Evolutionary conservation across 2,113 vertebrate genomes (phyloP).

Genomic region (Sitta europaea): DNA sequence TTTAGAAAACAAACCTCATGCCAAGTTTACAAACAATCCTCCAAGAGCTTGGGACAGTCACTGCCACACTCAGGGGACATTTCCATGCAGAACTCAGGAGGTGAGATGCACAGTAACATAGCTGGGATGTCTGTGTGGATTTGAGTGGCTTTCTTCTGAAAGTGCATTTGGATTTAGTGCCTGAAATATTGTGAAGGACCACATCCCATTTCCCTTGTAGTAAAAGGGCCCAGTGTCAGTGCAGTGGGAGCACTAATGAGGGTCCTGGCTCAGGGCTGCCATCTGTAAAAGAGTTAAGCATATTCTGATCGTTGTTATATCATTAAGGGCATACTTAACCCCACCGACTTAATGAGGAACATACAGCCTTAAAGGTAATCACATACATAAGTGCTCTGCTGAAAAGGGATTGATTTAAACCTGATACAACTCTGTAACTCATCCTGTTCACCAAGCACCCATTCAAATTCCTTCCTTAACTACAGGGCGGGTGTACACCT

Average conservation of each 20-base stretch:
- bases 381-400: background rate
- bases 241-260: background rate
- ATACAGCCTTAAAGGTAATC: constrained; percentile 30
- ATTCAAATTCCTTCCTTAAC: background rate
- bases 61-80: background rate
- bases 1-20: background rate
- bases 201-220: background rate
- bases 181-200: background rate
- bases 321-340: constrained; percentile 8
- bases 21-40: background rate
- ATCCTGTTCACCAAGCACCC: background rate
- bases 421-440: background rate
- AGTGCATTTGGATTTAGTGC: background rate
- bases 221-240: background rate
- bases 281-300: background rate
- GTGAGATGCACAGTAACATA: background rate
- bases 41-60: background rate
- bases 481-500: background rate
- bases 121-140: background rate
- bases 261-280: background rate
- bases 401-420: constrained; percentile 46
- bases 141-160: constrained; percentile 8
- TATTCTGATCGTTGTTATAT: background rate
- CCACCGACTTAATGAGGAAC: constrained; percentile 9
- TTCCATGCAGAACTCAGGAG: background rate